These are phyloP conservation scores for Cepaea hortensis DNA, from an alignment of 2,888 invertebrate species.

Conservation along the genomic window DNA sequence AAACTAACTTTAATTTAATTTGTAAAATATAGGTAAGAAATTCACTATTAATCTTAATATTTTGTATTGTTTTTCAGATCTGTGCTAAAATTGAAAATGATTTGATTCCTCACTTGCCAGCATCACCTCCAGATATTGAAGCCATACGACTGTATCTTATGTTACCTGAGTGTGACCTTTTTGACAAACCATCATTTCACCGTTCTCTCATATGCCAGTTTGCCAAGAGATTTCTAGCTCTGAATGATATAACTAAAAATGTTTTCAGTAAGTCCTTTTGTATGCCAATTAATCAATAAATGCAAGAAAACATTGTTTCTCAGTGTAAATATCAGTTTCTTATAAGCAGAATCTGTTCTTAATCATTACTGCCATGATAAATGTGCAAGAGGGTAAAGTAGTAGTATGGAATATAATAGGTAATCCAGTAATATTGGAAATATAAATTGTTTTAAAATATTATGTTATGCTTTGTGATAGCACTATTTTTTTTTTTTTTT, in stretches of 20 bases:
- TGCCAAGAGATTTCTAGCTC: slow-evolving; percentile 82
- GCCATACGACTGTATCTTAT: slow-evolving; percentile 88
- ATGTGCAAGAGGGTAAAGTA: too few species aligned
- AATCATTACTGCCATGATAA: too few species aligned
- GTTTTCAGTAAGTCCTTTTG: slow-evolving; percentile 80
- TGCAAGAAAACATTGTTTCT: too few species aligned
- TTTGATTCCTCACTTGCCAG: slow-evolving; percentile 61
- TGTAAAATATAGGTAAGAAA: too few species aligned
- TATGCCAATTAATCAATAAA: background rate
- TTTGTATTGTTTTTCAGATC: slow-evolving; percentile 54
- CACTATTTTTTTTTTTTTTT: too few species aligned
- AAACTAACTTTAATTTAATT: background rate
- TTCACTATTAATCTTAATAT: too few species aligned
- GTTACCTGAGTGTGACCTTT: slow-evolving; percentile 90
- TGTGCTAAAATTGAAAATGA: slow-evolving; percentile 56
- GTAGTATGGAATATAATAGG: too few species aligned
- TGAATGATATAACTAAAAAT: slow-evolving; percentile 82
- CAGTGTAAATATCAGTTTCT: too few species aligned
- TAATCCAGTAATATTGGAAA: too few species aligned
- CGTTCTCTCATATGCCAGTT: slow-evolving; percentile 84
- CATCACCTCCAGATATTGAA: slow-evolving; percentile 85
- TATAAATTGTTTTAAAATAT: too few species aligned
- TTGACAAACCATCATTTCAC: slow-evolving; percentile 85
- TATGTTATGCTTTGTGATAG: too few species aligned
- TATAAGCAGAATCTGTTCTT: too few species aligned